A percentile compares a stretch with the other conserved stretches of the same genome.
Evolutionary conservation across 1,140 invertebrate genomes (phyloP).

Genomic region (Bursaphelenchus mucronatus): DNA sequence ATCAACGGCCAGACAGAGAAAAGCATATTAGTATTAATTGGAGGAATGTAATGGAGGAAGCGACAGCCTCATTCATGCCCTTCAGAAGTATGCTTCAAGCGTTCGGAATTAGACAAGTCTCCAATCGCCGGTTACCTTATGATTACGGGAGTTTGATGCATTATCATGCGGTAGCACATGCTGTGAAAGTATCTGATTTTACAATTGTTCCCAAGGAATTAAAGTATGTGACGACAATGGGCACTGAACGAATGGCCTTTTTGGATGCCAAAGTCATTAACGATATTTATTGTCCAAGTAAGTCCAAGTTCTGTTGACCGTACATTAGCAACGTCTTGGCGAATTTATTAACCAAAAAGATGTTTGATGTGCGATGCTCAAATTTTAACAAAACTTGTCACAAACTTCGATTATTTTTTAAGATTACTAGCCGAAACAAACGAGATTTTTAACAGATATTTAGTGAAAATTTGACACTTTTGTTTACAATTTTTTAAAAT

Average conservation of each 20-base stretch:
- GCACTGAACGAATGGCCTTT: conserved; percentile 61
- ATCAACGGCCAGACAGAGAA: conserved; percentile 61
- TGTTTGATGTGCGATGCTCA: too few relatives aligned
- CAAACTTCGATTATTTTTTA: too few relatives aligned
- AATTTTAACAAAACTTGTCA: too few relatives aligned
- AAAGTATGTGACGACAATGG: conserved; percentile 61
- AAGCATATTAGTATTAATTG: conserved; percentile 60
- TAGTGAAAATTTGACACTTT: background rate
- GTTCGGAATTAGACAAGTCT: conserved; percentile 60
- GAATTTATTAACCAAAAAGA: too few relatives aligned
- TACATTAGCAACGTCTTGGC: conserved; percentile 10
- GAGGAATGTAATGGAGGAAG: conserved; percentile 60
- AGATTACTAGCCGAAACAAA: too few relatives aligned
- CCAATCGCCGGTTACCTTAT: conserved; percentile 55
- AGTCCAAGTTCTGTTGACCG: background rate
- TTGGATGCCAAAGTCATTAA: conserved; percentile 61
- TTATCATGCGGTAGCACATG: conserved; percentile 56
- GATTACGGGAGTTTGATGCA: conserved; percentile 62
- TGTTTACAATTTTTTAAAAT: background rate
- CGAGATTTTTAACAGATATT: too few relatives aligned
- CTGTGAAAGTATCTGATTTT: conserved; percentile 53
- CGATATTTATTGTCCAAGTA: conserved; percentile 59
- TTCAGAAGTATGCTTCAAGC: conserved; percentile 60
- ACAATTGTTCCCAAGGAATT: conserved; percentile 61
- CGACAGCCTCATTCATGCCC: conserved; percentile 59